phyloP scores from a whole-genome alignment of 2,113 vertebrate species.

The Hemicordylus capensis region DNA sequence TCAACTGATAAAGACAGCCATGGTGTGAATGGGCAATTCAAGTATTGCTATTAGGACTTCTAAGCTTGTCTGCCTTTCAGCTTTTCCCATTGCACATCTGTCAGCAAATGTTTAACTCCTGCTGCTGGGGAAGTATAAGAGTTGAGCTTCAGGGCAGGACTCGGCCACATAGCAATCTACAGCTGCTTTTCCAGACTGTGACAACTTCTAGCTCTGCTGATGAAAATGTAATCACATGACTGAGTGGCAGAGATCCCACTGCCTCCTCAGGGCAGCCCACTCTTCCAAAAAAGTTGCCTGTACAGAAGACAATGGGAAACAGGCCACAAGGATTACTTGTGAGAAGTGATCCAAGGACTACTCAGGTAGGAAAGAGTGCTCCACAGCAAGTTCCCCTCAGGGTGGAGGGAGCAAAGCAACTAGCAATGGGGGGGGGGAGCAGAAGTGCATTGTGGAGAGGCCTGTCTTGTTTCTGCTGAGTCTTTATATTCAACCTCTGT shows the following conservation, averaged over 20 bases:
- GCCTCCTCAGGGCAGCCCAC: not conserved
- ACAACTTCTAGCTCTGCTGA: not conserved
- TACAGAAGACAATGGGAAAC: not conserved
- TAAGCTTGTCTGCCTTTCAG: not conserved
- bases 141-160: not conserved
- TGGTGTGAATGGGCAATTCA: not conserved
- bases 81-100: not conserved
- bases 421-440: too few species aligned
- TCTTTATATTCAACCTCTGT: too few species aligned
- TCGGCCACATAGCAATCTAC: not conserved
- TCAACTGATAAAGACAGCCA: not conserved
- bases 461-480: not conserved
- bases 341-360: not conserved
- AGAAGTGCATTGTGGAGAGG: not conserved
- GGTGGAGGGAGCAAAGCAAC: not conserved
- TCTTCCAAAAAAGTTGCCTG: not conserved
- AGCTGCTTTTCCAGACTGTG: not conserved
- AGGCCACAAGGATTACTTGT: not conserved
- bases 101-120: not conserved
- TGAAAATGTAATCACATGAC: not conserved
- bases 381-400: not conserved
- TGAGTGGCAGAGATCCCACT: not conserved
- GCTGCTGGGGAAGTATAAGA: not conserved
- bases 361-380: not conserved
- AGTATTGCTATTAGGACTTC: not conserved